Conservation (phyloP, 2,797 vertebrate genomes). For the Mormyrops attenuatus region DNA sequence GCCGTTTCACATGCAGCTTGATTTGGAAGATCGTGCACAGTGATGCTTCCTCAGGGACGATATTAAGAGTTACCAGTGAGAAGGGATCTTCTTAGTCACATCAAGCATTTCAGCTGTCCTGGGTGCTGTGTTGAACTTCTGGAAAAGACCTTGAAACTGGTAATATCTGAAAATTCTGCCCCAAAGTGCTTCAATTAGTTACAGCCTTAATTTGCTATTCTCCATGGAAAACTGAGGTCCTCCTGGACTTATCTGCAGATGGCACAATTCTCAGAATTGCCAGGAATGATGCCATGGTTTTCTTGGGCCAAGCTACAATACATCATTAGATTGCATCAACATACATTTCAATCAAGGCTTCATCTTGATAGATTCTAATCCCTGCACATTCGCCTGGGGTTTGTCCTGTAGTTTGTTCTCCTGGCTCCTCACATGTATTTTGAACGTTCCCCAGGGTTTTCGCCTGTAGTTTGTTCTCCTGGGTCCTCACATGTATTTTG, state of each 20-base stretch:
- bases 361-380: neutral
- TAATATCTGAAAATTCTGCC: neutral
- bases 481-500: neutral
- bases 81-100: neutral
- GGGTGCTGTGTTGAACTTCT: neutral
- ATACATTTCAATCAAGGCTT: neutral
- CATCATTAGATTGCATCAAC: neutral
- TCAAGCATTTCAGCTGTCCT: neutral
- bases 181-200: conserved; percentile 3
- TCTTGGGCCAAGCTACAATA: neutral
- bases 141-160: neutral
- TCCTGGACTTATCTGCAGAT: neutral
- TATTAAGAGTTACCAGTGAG: neutral
- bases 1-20: neutral
- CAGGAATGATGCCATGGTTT: neutral
- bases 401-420: neutral
- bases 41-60: neutral
- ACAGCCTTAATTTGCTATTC: conserved; percentile 9
- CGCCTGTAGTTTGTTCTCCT: neutral
- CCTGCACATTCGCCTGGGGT: neutral
- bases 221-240: neutral
- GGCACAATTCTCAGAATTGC: neutral
- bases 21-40: neutral
- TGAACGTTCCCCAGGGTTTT: neutral
- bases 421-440: neutral